Evolutionary conservation across 2,797 vertebrate species (phyloP).

Genomic region (Anniella stebbinsi): DNA sequence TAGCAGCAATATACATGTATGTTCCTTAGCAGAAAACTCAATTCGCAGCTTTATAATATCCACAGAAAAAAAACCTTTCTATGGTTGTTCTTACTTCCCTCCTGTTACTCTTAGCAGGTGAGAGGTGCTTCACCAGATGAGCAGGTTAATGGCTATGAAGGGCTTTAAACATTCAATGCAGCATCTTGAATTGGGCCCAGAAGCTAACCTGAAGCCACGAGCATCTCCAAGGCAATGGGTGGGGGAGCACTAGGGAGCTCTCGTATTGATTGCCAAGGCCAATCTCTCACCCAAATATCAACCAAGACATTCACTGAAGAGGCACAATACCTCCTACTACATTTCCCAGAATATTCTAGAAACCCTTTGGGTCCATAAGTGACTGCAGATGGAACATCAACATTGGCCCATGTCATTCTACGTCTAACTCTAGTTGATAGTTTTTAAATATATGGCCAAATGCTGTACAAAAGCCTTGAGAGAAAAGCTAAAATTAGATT

Average conservation of each 20-base stretch:
- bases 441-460: neutral
- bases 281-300: neutral
- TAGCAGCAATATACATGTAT: neutral
- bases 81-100: neutral
- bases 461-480: neutral
- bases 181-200: neutral
- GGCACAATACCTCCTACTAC: neutral
- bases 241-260: neutral
- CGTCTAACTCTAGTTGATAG: neutral
- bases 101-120: neutral
- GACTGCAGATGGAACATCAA: too few species aligned
- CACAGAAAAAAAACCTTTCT: neutral
- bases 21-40: neutral
- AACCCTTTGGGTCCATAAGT: neutral
- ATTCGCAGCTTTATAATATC: neutral
- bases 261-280: neutral
- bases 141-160: neutral
- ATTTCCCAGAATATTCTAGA: neutral
- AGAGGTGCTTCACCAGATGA: neutral
- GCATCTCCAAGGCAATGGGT: neutral
- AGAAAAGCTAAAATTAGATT: neutral
- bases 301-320: neutral
- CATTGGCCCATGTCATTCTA: constrained; percentile 13
- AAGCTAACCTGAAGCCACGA: neutral
- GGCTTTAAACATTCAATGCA: neutral